Evolutionary conservation across 2,888 invertebrate genomes (phyloP).

Genomic region (Uloborus plumipes): DNA sequence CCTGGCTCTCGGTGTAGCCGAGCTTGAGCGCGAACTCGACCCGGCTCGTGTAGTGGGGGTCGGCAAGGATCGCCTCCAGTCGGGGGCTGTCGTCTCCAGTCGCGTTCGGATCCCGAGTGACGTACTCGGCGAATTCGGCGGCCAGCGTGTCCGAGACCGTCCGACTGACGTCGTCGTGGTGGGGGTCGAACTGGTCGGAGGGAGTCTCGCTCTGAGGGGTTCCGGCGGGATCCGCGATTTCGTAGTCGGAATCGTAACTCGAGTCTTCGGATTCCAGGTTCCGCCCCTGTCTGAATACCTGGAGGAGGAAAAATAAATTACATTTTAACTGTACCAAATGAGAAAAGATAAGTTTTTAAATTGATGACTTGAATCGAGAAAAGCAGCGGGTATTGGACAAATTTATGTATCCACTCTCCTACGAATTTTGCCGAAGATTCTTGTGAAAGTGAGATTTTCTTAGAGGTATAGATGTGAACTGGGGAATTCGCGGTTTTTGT

Average conservation of each 20-base stretch:
- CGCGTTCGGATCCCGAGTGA: slow-evolving; percentile 70
- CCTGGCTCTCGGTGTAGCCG: slow-evolving; percentile 89
- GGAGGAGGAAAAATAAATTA: background rate
- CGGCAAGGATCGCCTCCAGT: slow-evolving; percentile 61
- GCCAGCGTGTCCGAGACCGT: slow-evolving; percentile 88
- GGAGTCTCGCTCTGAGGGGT: slow-evolving; percentile 62
- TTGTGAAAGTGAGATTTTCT: too few species aligned
- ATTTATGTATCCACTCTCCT: too few species aligned
- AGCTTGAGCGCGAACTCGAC: slow-evolving; percentile 92
- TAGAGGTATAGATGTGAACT: too few species aligned
- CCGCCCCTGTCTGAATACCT: slow-evolving; percentile 61
- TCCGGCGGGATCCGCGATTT: slow-evolving; percentile 66
- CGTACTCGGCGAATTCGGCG: slow-evolving; percentile 87
- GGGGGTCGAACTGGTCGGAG: slow-evolving; percentile 20
- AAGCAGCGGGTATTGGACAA: too few species aligned
- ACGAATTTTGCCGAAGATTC: too few species aligned
- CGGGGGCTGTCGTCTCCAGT: slow-evolving; percentile 4
- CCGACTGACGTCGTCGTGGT: slow-evolving; percentile 83
- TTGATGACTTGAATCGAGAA: too few species aligned
- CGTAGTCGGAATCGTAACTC: slow-evolving; percentile 84
- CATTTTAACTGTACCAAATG: background rate
- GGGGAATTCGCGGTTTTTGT: too few species aligned
- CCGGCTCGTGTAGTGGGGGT: slow-evolving; percentile 75
- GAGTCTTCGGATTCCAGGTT: slow-evolving; percentile 79
- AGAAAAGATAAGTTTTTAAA: too few species aligned